Evolutionary conservation across 2,797 vertebrate genomes (phyloP).

Genomic region (Rhodeus uyekii): DNA sequence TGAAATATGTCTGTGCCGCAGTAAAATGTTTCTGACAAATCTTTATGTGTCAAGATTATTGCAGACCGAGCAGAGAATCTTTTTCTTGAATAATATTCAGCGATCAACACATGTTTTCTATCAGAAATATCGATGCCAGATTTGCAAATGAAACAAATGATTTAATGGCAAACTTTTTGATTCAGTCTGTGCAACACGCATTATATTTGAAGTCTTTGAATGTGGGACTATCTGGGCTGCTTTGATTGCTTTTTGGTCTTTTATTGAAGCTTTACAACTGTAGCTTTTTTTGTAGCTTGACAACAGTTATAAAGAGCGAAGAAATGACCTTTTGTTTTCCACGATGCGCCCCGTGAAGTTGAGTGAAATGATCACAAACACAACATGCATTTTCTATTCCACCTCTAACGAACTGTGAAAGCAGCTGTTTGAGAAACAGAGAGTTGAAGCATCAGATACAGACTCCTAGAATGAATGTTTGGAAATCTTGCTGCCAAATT

Average conservation of each 20-base stretch:
- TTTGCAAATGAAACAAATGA: too few relatives aligned
- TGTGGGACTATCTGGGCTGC: not conserved
- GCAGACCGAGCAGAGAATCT: not conserved
- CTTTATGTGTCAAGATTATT: not conserved
- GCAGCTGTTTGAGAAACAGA: constrained; percentile 14
- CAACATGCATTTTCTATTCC: not conserved
- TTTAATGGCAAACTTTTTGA: not conserved
- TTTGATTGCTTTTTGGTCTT: not conserved
- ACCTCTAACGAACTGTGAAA: not conserved
- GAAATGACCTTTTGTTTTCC: not conserved
- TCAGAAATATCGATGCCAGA: not conserved
- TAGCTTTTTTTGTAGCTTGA: not conserved
- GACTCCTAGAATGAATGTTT: constrained; percentile 24
- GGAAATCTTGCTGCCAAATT: not conserved
- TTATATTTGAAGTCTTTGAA: not conserved
- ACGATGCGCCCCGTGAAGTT: not conserved
- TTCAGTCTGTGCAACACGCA: not conserved
- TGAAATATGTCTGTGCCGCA: too few relatives aligned
- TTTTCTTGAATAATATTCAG: not conserved
- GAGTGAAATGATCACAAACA: not conserved
- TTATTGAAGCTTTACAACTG: not conserved
- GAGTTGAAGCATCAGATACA: constrained; percentile 32
- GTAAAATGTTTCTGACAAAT: too few relatives aligned
- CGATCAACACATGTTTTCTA: not conserved
- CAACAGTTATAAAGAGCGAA: too few relatives aligned